Evolutionary conservation across 2,797 vertebrate species (phyloP).

Genomic region (Pseudotriccus pelzelni): DNA sequence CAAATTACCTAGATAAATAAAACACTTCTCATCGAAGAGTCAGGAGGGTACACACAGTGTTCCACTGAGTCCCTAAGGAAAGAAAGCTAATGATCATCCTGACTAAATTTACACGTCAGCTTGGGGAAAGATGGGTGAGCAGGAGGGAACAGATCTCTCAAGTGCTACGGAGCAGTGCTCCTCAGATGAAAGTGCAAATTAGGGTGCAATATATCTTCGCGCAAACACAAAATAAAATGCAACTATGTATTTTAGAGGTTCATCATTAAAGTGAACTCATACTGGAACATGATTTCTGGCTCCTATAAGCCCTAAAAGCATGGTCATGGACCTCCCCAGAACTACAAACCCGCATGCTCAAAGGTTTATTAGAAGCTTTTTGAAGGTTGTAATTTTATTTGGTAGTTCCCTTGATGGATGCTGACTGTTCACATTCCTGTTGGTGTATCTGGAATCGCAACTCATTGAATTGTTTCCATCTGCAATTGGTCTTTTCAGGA

Average conservation of each 20-base stretch:
- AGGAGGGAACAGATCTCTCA: neutral
- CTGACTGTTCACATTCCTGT: constrained; percentile 35
- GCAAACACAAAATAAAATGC: neutral
- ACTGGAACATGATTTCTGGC: neutral
- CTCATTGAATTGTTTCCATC: constrained; percentile 38
- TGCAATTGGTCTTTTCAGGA: constrained; percentile 47
- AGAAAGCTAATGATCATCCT: neutral
- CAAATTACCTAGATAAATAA: neutral
- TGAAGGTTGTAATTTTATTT: neutral
- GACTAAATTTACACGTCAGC: neutral
- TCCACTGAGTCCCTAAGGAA: neutral
- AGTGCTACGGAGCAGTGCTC: neutral
- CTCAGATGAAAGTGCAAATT: neutral
- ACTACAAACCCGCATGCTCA: neutral
- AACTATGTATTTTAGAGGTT: neutral
- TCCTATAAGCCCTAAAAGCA: neutral
- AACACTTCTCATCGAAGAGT: neutral
- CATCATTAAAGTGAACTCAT: neutral
- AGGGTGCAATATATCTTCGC: neutral
- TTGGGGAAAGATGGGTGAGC: neutral
- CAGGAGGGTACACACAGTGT: neutral
- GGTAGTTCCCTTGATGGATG: neutral
- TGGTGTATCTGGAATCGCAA: constrained; percentile 31
- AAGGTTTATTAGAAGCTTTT: neutral
- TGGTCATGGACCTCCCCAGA: accelerated